Evolutionary conservation across 2,113 vertebrate genomes (phyloP).

Genomic region (Xenopus laevis): DNA sequence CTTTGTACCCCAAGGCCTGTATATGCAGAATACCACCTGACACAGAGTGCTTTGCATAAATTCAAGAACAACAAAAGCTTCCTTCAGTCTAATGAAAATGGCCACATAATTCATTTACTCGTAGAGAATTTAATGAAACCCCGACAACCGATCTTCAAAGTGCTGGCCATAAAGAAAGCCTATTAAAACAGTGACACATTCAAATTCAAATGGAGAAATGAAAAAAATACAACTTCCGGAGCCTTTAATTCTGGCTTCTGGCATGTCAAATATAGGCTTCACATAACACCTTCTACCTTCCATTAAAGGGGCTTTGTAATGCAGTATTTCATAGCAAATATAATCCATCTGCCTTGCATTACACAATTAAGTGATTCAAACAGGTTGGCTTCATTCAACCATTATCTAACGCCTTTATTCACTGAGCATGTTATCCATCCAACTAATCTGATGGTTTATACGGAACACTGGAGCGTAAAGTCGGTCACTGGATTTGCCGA

Average conservation of each 20-base stretch:
- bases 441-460: too few relatives aligned
- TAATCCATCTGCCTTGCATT: slow-evolving; percentile 5
- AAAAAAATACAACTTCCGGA: slow-evolving; percentile 43
- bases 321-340: background rate
- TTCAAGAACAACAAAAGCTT: slow-evolving; percentile 33
- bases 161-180: slow-evolving; percentile 38
- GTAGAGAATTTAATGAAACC: slow-evolving; percentile 50
- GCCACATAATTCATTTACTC: slow-evolving; percentile 48
- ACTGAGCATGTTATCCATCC: too few relatives aligned
- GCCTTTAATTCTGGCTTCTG: slow-evolving; percentile 27
- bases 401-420: too few relatives aligned
- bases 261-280: slow-evolving; percentile 29
- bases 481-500: too few relatives aligned
- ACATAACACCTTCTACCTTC: slow-evolving; percentile 26
- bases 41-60: slow-evolving; percentile 33
- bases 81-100: slow-evolving; percentile 27
- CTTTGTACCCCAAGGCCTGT: slow-evolving; percentile 8
- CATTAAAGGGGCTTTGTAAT: background rate
- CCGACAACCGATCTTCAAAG: slow-evolving; percentile 47
- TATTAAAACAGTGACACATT: slow-evolving; percentile 43
- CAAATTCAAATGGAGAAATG: slow-evolving; percentile 38
- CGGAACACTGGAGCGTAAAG: too few relatives aligned
- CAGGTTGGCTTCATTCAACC: too few relatives aligned
- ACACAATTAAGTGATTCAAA: background rate
- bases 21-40: slow-evolving; percentile 24